Conservation (phyloP, 2,797 vertebrate genomes). For the Pogoniulus pusillus region DNA sequence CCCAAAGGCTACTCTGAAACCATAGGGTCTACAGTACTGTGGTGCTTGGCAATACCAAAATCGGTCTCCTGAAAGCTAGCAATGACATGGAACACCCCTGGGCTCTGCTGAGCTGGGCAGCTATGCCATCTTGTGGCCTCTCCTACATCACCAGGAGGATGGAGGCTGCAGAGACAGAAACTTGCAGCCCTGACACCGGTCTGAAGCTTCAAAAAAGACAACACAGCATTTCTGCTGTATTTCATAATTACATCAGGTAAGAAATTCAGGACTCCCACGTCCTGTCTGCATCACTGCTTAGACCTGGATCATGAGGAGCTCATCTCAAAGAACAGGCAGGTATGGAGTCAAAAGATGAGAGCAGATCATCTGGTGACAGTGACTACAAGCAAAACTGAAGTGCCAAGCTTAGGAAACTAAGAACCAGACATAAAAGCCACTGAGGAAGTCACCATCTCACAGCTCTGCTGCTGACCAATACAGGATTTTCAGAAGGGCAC, state of each 20-base stretch:
- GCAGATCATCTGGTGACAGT: background rate
- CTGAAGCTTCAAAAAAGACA: background rate
- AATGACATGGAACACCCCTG: fast-evolving
- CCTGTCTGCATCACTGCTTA: background rate
- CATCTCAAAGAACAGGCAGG: background rate
- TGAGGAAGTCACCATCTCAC: fast-evolving
- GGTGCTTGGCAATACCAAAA: background rate
- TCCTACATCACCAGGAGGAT: fast-evolving
- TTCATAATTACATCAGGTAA: background rate
- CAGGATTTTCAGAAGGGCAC: background rate
- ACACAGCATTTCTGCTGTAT: background rate
- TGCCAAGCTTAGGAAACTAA: background rate
- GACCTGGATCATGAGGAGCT: too few species aligned
- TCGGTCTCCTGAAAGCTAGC: background rate
- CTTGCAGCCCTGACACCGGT: background rate
- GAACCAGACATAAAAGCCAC: background rate
- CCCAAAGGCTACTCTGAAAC: background rate
- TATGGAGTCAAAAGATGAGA: background rate
- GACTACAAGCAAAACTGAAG: background rate
- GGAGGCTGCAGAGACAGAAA: background rate
- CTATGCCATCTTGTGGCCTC: background rate
- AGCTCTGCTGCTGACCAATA: background rate
- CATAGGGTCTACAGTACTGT: fast-evolving
- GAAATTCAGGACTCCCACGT: background rate
- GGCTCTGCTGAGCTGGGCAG: background rate